These are phyloP conservation scores for Entosphenus tridentatus DNA, from an alignment of 2,113 vertebrate genomes.

Conservation along the genomic window DNA sequence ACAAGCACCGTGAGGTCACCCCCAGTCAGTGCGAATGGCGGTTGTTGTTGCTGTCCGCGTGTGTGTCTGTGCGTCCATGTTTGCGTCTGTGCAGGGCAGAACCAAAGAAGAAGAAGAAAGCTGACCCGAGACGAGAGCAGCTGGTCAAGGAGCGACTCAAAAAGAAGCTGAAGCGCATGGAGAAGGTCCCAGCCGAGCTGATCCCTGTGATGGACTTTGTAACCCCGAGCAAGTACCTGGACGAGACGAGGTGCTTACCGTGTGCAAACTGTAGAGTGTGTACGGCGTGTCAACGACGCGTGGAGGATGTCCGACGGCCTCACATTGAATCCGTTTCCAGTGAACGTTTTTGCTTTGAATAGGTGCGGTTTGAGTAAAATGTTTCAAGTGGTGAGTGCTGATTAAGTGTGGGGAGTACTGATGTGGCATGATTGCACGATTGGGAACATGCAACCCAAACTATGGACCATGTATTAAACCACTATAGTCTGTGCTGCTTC, in stretches of 20 bases:
- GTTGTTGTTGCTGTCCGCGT: too few species aligned
- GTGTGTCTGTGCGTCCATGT: not conserved
- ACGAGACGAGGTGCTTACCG: slow-evolving; percentile 36
- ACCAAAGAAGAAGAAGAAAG: slow-evolving; percentile 69
- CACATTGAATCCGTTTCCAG: not conserved
- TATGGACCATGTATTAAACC: too few species aligned
- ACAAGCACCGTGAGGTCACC: too few species aligned
- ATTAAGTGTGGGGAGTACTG: not conserved
- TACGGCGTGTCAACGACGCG: not conserved
- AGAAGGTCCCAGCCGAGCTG: slow-evolving; percentile 49
- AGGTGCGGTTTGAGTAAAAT: not conserved
- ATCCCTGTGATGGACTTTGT: slow-evolving; percentile 76
- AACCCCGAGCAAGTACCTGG: slow-evolving; percentile 28
- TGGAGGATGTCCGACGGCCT: not conserved
- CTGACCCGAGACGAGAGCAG: slow-evolving; percentile 46
- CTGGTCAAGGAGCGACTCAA: slow-evolving; percentile 46
- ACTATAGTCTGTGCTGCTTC: too few species aligned
- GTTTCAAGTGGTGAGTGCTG: not conserved
- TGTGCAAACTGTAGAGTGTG: not conserved
- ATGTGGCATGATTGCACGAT: not conserved
- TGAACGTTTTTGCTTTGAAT: not conserved
- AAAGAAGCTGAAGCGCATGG: slow-evolving; percentile 54
- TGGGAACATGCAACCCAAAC: too few species aligned
- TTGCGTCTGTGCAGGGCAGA: slow-evolving; percentile 33
- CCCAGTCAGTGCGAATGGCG: too few species aligned